Conservation (phyloP, 2,888 invertebrate genomes). For the Synanthedon formicaeformis region DNA sequence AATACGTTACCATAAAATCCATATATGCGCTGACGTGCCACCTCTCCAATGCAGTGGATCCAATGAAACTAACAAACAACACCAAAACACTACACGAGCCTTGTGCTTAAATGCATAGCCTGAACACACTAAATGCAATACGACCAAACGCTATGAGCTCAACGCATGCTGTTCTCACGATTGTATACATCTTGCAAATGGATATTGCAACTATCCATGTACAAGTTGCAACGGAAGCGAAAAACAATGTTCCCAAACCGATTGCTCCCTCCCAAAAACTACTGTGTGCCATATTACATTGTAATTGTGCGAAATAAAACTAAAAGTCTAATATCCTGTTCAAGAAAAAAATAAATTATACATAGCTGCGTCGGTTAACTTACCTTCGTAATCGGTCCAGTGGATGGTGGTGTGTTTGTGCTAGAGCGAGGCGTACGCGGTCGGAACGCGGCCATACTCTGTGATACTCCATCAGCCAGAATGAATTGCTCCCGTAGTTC, state of each 20-base stretch:
- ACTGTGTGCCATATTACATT: slow-evolving; percentile 54
- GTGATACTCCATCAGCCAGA: slow-evolving; percentile 97
- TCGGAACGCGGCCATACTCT: slow-evolving; percentile 99
- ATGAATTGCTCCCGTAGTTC: slow-evolving; percentile 99
- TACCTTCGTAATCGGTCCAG: slow-evolving; percentile 98
- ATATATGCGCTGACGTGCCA: slow-evolving; percentile 60
- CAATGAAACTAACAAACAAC: slow-evolving; percentile 62
- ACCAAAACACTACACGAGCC: slow-evolving; percentile 65
- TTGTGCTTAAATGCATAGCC: slow-evolving; percentile 61
- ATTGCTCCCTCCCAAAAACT: slow-evolving; percentile 63
- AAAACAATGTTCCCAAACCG: slow-evolving; percentile 59
- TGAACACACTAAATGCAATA: slow-evolving; percentile 64
- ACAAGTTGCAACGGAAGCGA: slow-evolving; percentile 49
- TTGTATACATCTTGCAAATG: slow-evolving; percentile 55
- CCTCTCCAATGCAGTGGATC: slow-evolving; percentile 68
- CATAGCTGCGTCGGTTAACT: slow-evolving; percentile 33
- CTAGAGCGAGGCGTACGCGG: slow-evolving; percentile 91
- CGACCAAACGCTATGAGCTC: slow-evolving; percentile 67
- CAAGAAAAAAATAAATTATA: slow-evolving; percentile 27
- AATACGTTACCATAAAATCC: slow-evolving; percentile 66
- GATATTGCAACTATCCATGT: slow-evolving; percentile 49
- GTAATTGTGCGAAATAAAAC: slow-evolving; percentile 56
- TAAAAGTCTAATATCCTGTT: slow-evolving; percentile 44
- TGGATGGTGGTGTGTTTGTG: slow-evolving; percentile 74
- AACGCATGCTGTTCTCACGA: slow-evolving; percentile 64